phyloP scores from a whole-genome alignment of 1,140 invertebrate species.

The Drosophila fuyamai region DNA sequence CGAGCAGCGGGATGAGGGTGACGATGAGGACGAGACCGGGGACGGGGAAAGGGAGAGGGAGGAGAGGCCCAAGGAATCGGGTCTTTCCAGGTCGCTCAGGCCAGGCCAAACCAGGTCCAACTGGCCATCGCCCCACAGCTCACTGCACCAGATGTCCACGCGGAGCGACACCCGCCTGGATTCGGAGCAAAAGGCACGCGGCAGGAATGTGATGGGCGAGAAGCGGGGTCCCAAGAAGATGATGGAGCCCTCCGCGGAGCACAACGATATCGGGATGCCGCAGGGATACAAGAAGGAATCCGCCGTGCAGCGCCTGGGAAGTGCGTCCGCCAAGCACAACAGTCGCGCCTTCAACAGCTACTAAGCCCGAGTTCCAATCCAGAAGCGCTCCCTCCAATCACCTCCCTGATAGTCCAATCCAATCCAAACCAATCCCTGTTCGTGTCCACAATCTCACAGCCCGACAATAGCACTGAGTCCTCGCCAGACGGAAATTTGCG shows the following conservation, averaged over 20 bases:
- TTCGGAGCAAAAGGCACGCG: neutral
- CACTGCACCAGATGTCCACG: neutral
- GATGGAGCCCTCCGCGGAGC: neutral
- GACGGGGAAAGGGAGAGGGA: neutral
- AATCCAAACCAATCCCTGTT: neutral
- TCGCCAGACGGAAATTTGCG: neutral
- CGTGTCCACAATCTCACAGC: neutral
- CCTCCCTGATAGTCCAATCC: neutral
- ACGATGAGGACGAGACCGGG: neutral
- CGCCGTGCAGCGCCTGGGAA: constrained; percentile 45
- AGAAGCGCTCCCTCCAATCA: no score
- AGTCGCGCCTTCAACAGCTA: constrained; percentile 11
- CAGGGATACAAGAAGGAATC: constrained; percentile 36
- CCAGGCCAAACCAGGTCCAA: neutral
- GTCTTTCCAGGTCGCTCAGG: no score
- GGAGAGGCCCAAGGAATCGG: no score
- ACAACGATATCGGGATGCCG: constrained; percentile 25
- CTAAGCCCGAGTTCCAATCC: neutral
- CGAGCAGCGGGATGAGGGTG: neutral
- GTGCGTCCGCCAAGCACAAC: neutral
- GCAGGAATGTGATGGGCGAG: constrained; percentile 9
- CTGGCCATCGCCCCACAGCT: neutral
- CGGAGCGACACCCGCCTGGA: neutral
- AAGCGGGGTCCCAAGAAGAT: constrained; percentile 8
- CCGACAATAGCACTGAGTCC: neutral